A percentile compares a stretch with the other conserved stretches of the same genome.
phyloP scores from a whole-genome alignment of 2,797 vertebrate genomes.

The Hyperoplus lanceolatus region DNA sequence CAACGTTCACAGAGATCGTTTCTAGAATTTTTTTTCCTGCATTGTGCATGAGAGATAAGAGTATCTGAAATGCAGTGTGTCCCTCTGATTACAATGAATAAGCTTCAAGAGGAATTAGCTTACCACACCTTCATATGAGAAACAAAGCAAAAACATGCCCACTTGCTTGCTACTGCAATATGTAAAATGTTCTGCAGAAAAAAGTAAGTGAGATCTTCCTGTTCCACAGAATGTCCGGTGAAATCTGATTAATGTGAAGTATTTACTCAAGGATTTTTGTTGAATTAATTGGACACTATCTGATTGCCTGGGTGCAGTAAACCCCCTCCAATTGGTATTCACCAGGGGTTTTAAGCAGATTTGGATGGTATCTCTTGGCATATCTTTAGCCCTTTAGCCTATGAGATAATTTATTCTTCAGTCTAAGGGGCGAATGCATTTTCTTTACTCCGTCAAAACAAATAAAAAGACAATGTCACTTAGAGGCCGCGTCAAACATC shows the following conservation, averaged over 20 bases:
- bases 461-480: constrained; percentile 4
- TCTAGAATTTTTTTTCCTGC: background rate
- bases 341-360: constrained; percentile 8
- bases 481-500: constrained; percentile 3
- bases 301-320: background rate
- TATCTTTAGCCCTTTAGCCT: background rate
- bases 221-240: background rate
- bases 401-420: constrained; percentile 11
- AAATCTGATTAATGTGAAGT: background rate
- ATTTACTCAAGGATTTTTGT: background rate
- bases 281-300: background rate
- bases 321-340: background rate
- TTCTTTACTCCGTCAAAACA: background rate
- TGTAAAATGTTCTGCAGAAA: background rate
- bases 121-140: background rate
- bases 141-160: background rate
- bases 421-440: background rate
- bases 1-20: constrained; percentile 21
- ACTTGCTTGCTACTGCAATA: background rate
- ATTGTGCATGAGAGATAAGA: constrained; percentile 37
- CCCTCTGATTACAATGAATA: constrained; percentile 16
- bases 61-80: constrained; percentile 11
- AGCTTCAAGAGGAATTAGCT: constrained; percentile 15
- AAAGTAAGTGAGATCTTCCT: background rate
- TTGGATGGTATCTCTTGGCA: constrained; percentile 1